Evolutionary conservation across 2,113 vertebrate species (phyloP).

Genomic region (Fulmarus glacialis): DNA sequence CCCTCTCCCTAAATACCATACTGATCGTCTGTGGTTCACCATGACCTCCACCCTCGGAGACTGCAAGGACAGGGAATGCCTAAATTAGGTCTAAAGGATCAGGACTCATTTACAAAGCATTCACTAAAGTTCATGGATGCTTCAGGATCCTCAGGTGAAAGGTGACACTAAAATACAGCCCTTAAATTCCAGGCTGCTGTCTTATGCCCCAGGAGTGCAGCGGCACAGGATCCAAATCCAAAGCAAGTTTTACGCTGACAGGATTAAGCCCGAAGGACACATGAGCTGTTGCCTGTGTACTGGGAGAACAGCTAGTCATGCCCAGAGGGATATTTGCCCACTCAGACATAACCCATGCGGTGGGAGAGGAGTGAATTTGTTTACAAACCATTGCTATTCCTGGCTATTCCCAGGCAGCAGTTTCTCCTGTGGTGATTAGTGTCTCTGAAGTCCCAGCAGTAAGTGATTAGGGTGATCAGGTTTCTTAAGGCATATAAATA

Average conservation of each 20-base stretch:
- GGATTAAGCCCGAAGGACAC: neutral
- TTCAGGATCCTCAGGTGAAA: neutral
- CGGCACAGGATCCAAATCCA: neutral
- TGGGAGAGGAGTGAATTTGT: neutral
- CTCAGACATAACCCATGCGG: neutral
- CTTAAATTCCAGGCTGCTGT: too few relatives aligned
- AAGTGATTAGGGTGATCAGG: neutral
- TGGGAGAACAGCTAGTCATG: neutral
- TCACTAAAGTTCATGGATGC: neutral
- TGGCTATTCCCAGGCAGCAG: neutral
- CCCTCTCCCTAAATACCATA: neutral
- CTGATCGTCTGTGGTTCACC: neutral
- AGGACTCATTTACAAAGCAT: neutral
- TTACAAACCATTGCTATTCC: neutral
- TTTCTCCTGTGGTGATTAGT: neutral
- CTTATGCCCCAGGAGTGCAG: neutral
- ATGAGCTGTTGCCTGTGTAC: fast-evolving
- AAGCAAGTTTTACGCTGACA: neutral
- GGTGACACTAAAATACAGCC: neutral
- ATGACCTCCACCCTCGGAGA: neutral
- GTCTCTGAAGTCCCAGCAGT: neutral
- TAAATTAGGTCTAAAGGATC: neutral
- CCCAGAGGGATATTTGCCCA: neutral
- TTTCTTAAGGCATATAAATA: neutral
- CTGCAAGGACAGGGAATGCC: neutral